A percentile compares a stretch with the other conserved stretches of the same genome.
Evolutionary conservation across 92 coral and sea anemone genomes (phyloP).

Genomic region (Epizoanthus rinbou): DNA sequence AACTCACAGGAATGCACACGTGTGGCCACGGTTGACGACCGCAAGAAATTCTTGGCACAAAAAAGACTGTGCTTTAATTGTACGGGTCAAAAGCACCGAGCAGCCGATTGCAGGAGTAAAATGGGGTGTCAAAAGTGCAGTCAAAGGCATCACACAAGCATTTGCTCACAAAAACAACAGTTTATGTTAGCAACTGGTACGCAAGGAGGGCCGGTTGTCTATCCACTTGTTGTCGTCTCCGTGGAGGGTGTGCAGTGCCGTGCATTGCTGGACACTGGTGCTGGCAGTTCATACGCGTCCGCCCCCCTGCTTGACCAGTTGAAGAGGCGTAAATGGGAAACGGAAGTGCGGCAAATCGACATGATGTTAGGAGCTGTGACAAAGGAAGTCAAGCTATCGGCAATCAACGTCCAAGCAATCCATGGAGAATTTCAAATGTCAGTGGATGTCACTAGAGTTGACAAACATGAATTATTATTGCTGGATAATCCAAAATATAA

Average conservation of each 20-base stretch:
- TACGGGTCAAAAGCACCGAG: slow-evolving; percentile 8
- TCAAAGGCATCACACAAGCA: not conserved
- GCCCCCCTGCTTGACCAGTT: slow-evolving; percentile 4
- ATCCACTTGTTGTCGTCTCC: slow-evolving; percentile 7
- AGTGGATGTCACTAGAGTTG: slow-evolving; percentile 33
- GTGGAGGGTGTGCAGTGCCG: slow-evolving; percentile 24
- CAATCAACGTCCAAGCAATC: slow-evolving; percentile 6
- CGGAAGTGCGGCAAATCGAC: slow-evolving; percentile 12
- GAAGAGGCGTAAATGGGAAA: slow-evolving; percentile 3
- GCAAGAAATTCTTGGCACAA: slow-evolving; percentile 37
- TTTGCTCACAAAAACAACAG: slow-evolving; percentile 3
- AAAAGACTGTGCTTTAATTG: slow-evolving; percentile 31
- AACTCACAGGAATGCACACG: slow-evolving; percentile 25
- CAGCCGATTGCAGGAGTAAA: slow-evolving; percentile 24
- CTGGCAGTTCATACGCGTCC: slow-evolving; percentile 25
- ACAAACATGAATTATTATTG: not conserved
- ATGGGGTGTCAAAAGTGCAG: not conserved
- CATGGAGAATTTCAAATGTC: slow-evolving; percentile 30
- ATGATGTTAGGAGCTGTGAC: slow-evolving; percentile 48
- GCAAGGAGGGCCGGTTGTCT: not conserved
- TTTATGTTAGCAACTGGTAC: not conserved
- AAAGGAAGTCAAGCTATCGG: slow-evolving; percentile 21
- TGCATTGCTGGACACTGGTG: slow-evolving; percentile 21
- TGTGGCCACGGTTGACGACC: slow-evolving; percentile 18
- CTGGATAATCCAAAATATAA: slow-evolving; percentile 42